These are phyloP conservation scores for Drosophila kepulauana DNA, from an alignment of 1,140 invertebrate genomes.

Conservation along the genomic window DNA sequence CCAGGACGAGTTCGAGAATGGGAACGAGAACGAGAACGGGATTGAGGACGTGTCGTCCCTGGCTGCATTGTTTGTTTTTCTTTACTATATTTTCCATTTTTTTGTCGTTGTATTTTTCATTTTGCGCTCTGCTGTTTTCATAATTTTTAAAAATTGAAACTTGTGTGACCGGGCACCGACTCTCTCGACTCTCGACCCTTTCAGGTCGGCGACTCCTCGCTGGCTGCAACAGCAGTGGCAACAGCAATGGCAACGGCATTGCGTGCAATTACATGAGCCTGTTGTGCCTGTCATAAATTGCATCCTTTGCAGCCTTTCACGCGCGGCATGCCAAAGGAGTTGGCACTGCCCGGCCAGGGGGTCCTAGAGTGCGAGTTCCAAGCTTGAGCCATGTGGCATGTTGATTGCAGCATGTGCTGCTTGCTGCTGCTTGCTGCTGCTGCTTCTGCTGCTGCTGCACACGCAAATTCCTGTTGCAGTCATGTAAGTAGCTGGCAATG, in stretches of 20 bases:
- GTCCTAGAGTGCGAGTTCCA: constrained; percentile 19
- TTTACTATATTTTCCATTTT: constrained; percentile 27
- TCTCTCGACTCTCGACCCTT: constrained; percentile 13
- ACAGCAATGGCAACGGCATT: constrained; percentile 50
- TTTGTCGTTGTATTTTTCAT: constrained; percentile 28
- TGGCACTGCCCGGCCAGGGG: constrained; percentile 23
- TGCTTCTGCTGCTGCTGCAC: constrained; percentile 35
- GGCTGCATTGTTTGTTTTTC: constrained; percentile 62
- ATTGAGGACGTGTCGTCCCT: constrained; percentile 14
- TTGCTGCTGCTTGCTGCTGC: neutral
- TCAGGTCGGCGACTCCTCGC: constrained; percentile 48
- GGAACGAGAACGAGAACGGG: constrained; percentile 21
- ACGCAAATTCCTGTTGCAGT: constrained; percentile 61
- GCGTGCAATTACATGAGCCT: constrained; percentile 74
- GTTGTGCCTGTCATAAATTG: constrained; percentile 65
- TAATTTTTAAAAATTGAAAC: constrained; percentile 75
- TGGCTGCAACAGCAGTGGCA: constrained; percentile 42
- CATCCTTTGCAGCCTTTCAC: constrained; percentile 61
- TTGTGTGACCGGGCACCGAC: constrained; percentile 55
- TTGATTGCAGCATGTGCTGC: constrained; percentile 36
- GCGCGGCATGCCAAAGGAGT: constrained; percentile 67
- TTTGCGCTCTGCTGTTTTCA: constrained; percentile 44
- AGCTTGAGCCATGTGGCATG: constrained; percentile 42
- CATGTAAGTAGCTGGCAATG: constrained; percentile 63
- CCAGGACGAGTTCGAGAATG: constrained; percentile 30